Conservation (phyloP, 92 coral and sea anemone genomes). For the Epizoanthus rinbou region DNA sequence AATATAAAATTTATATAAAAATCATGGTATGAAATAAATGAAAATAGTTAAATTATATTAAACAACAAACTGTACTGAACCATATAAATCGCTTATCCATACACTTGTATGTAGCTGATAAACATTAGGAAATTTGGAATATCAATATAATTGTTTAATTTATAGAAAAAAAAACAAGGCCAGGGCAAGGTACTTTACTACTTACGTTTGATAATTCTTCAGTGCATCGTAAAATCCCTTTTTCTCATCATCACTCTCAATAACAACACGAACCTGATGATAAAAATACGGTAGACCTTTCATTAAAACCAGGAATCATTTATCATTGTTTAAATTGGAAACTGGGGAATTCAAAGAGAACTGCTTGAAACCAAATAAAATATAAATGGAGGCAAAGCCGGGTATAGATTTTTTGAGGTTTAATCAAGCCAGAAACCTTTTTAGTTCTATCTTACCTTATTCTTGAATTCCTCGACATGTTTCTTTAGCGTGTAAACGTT, state of each 20-base stretch:
- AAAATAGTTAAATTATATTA: not conserved
- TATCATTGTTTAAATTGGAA: not conserved
- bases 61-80: not conserved
- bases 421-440: not conserved
- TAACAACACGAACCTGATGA: constrained; percentile 73
- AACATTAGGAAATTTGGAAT: too few species aligned
- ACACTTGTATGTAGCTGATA: too few species aligned
- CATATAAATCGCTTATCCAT: not conserved
- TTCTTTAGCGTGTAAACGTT: constrained; percentile 69
- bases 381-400: not conserved
- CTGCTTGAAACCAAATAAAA: not conserved
- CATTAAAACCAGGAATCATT: too few species aligned
- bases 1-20: too few species aligned
- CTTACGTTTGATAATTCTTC: constrained; percentile 71
- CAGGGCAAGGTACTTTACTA: not conserved
- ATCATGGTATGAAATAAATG: not conserved
- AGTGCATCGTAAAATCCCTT: constrained; percentile 70
- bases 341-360: not conserved
- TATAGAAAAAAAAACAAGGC: too few species aligned
- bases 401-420: not conserved
- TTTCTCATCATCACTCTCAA: constrained; percentile 79
- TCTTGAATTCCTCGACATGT: constrained; percentile 84
- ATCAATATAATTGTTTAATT: too few species aligned
- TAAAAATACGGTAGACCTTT: not conserved
- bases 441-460: constrained; percentile 60